Evolutionary conservation across 2,113 vertebrate genomes (phyloP).

Genomic region (Stigmatopora nigra): DNA sequence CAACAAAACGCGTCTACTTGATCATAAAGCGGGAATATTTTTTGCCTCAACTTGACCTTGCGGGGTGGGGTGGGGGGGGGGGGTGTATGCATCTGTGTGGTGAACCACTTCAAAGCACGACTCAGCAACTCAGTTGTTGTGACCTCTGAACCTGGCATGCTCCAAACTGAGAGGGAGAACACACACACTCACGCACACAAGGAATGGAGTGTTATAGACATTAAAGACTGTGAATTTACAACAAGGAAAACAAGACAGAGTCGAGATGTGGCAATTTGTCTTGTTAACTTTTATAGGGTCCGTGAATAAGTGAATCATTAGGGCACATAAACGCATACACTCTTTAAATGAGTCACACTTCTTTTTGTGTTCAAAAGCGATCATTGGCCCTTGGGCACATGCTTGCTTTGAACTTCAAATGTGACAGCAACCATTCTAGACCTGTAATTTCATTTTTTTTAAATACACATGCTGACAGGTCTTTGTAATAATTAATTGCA

Average conservation of each 20-base stretch:
- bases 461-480: neutral
- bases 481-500: no score
- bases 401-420: conserved; percentile 1
- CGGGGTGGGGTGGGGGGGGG: conserved; percentile 1
- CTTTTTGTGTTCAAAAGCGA: conserved; percentile 8
- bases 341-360: conserved; percentile 15
- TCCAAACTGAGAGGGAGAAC: conserved; percentile 49
- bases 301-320: conserved; percentile 39
- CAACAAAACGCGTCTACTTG: conserved; percentile 19
- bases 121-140: conserved; percentile 53
- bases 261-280: conserved; percentile 45
- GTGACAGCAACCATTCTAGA: conserved; percentile 14
- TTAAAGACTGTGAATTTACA: conserved; percentile 36
- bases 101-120: conserved; percentile 58
- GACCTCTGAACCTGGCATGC: conserved; percentile 63
- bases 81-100: conserved; percentile 34
- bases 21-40: conserved; percentile 38
- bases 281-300: conserved; percentile 46
- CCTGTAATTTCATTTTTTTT: neutral
- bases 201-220: conserved; percentile 29
- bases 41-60: conserved; percentile 61
- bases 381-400: conserved; percentile 13
- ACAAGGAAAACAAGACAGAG: conserved; percentile 42
- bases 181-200: conserved; percentile 9
- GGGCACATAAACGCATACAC: conserved; percentile 9